phyloP scores from a whole-genome alignment of 64 coral and sea anemone species.

The Montipora efflorescens region DNA sequence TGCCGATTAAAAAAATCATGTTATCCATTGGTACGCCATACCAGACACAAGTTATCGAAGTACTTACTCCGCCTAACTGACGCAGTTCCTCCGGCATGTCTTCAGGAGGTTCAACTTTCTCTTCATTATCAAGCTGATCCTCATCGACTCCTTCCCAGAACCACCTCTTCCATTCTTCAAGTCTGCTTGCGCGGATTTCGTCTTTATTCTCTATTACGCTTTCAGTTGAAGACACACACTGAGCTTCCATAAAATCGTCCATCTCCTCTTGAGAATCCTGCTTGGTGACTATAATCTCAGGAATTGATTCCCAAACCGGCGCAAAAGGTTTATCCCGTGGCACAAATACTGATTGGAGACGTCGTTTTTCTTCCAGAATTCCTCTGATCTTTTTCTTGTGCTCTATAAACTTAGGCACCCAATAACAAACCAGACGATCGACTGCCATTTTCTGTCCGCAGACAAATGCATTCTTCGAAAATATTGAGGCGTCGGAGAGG shows the following conservation, averaged over 20 bases:
- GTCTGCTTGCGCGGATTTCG: conserved; percentile 14
- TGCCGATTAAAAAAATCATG: too few relatives aligned
- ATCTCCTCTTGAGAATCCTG: conserved; percentile 29
- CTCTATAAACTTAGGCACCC: conserved; percentile 71
- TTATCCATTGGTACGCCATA: too few relatives aligned
- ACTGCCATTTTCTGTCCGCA: conserved; percentile 65
- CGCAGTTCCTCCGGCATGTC: conserved; percentile 62
- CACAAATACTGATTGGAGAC: neutral
- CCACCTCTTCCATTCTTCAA: conserved; percentile 74
- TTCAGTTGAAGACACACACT: conserved; percentile 66
- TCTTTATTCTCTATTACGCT: conserved; percentile 29
- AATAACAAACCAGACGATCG: conserved; percentile 68
- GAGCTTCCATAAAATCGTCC: conserved; percentile 44
- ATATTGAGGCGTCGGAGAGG: conserved; percentile 54
- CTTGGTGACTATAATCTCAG: neutral
- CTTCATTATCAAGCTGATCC: neutral
- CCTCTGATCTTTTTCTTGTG: conserved; percentile 42
- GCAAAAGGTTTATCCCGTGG: neutral
- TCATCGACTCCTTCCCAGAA: conserved; percentile 72
- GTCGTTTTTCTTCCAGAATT: conserved; percentile 12
- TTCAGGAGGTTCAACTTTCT: conserved; percentile 39
- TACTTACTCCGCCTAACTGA: conserved; percentile 49
- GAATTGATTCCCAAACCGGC: neutral
- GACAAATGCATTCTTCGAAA: conserved; percentile 70
- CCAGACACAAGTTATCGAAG: too few relatives aligned